Base-by-base conservation (phyloP, 2,797 vertebrate species). In the Eulemur coronatus region DNA sequence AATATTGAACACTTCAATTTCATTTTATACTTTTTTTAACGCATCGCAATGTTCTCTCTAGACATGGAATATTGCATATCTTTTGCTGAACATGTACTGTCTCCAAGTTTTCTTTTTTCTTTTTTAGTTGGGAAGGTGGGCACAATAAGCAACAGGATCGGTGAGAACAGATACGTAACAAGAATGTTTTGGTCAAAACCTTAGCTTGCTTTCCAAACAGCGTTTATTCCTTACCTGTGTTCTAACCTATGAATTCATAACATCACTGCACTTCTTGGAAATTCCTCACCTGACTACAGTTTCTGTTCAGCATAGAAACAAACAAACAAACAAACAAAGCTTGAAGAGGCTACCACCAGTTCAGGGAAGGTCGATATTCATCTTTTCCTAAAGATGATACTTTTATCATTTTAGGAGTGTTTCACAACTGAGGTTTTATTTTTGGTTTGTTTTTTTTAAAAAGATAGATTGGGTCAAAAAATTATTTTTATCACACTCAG, bases 171-270 rank as follows among this genome's bases (percentile, higher is more conserved):
- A 97, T 63, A 92, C 9, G 48, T 24, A 88, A 96, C 18, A 82
- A 92, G 79, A 96, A 94, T 55, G 94, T 96, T 97, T 70, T 81
- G 59, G 50, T 67, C 67, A 96, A 94, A 97, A 97, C 91, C 82
- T 94, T 96, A 97, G 94, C 93, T 92, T 93, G 84, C 89, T 98
- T 97, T 97, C 92, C 72, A 95, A 93, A 89, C 65, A 95, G 79
- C 20, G 78, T 84, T 95, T 95, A 87, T 94, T 97, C 95, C 73
- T 86, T 91, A 82, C 65, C 61, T 0, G 0, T 75, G 46, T 72
- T 65, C 22, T 96, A 96, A 98, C 96, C 96, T 96, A 84, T 95
- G 89, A 95, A 97, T 97, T 97, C 95, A 80, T 95, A 87, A 97
- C 95, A 96, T 85, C 96, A 97, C 80, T 96, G 97, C 86, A 95